Conservation (phyloP, 2,888 invertebrate species). For the Carpatolechia fugitivella region DNA sequence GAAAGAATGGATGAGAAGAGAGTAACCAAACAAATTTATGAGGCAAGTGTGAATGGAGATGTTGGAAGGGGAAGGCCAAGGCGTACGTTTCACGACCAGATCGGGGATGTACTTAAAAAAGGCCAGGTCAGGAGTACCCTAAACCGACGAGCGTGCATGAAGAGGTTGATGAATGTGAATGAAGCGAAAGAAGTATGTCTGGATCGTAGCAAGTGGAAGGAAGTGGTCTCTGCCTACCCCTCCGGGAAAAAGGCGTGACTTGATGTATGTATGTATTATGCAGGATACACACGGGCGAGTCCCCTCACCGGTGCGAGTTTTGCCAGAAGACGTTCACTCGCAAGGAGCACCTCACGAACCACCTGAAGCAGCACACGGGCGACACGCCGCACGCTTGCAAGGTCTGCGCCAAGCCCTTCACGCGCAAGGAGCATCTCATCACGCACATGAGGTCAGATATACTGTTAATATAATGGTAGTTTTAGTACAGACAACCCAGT, state of each 20-base stretch:
- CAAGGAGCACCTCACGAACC: conserved; percentile 85
- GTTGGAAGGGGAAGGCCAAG: no score
- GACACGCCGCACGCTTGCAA: conserved; percentile 86
- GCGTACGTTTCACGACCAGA: no score
- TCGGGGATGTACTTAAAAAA: no score
- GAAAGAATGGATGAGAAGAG: no score
- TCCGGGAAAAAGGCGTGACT: neutral
- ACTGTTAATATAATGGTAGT: neutral
- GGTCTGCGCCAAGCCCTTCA: conserved; percentile 86
- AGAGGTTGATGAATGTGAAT: no score
- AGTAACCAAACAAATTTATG: no score
- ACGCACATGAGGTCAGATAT: conserved; percentile 84
- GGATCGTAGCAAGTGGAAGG: no score
- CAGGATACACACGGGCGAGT: conserved; percentile 82
- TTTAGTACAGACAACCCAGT: neutral
- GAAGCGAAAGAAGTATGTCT: no score
- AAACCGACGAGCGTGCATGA: no score
- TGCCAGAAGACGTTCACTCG: conserved; percentile 86
- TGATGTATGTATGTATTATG: neutral
- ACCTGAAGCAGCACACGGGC: conserved; percentile 84
- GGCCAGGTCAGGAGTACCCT: no score
- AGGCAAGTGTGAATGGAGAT: no score
- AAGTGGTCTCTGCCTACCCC: no score
- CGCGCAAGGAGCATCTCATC: conserved; percentile 85
- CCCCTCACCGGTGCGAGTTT: conserved; percentile 86